Base-by-base conservation (phyloP, 2,113 vertebrate species). In the Mirza zaza region DNA sequence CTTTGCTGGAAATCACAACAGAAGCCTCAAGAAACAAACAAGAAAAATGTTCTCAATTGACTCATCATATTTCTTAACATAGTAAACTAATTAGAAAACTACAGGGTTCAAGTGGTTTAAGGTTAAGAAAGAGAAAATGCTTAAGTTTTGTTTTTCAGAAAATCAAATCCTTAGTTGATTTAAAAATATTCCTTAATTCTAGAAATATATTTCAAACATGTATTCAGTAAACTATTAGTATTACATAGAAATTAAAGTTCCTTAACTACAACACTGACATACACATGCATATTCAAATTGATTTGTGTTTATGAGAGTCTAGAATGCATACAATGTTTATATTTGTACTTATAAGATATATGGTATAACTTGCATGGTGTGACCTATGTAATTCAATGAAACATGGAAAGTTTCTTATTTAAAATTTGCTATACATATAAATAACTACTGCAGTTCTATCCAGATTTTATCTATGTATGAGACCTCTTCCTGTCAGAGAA, bases 1-100 rank as follows among this genome's bases (percentile, higher is more conserved):
- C 75, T 82, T 87, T 82, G 52, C 71, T 91, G 77, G 11, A 96
- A 94, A 63, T 85, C n/a, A 73, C 45, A 94, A 91, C 50, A 73
- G 70, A 93, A 93, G 13, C 27, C 9, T 82, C 59, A 50, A 36
- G 50, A n/a, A 32, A 76, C 17, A 50, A 45, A 87, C 76, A 27
- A 45, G 7, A 80, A 89, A 57, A 36, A 17, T 36, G 39, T 25
- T 88, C 42, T 52, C 21, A 36, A 87, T 79, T 79, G 55, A 79
- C 5, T 88, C 21, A 79, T 77, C 25, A 73, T 8, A 48, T 79
- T 67, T 45, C 48, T 91, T 57, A 77, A 91, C 59, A 87, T n/a
- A 83, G 77, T 61, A 80, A 87, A 65, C 12, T 11, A 63, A 48
- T 9, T 75, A 17, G 50, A 91, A 91, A 95, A 83, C 27, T 79